Evolutionary conservation across 2,113 vertebrate genomes (phyloP).

Genomic region (Lagenorhynchus albirostris): DNA sequence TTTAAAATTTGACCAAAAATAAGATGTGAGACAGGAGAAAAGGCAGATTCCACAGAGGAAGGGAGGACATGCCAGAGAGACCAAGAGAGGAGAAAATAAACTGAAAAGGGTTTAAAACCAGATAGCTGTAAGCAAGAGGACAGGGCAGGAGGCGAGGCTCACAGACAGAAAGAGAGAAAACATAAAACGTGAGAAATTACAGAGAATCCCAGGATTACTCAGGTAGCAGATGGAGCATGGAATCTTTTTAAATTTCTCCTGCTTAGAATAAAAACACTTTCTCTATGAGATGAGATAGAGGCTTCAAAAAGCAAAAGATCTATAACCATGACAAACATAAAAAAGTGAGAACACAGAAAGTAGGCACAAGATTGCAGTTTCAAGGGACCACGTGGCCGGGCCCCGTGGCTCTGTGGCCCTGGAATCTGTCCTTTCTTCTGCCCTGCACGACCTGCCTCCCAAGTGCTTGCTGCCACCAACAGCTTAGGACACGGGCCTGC

Average conservation of each 20-base stretch:
- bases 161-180: background rate
- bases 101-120: background rate
- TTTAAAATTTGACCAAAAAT: background rate
- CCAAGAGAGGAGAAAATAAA: background rate
- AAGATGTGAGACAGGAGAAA: background rate
- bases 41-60: background rate
- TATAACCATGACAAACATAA: background rate
- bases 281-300: background rate
- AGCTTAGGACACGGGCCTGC: background rate
- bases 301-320: background rate
- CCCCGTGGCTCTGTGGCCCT: accelerated
- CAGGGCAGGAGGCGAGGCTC: accelerated
- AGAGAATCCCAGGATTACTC: background rate
- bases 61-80: background rate
- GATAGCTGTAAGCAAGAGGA: background rate
- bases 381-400: accelerated
- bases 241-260: background rate
- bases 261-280: background rate
- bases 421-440: accelerated
- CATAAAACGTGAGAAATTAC: accelerated
- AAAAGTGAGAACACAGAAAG: accelerated
- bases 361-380: accelerated
- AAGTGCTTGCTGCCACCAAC: too few species aligned
- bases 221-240: accelerated
- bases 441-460: accelerated